These are phyloP conservation scores for Hyalella azteca DNA, from an alignment of 2,888 invertebrate genomes.

Conservation along the genomic window DNA sequence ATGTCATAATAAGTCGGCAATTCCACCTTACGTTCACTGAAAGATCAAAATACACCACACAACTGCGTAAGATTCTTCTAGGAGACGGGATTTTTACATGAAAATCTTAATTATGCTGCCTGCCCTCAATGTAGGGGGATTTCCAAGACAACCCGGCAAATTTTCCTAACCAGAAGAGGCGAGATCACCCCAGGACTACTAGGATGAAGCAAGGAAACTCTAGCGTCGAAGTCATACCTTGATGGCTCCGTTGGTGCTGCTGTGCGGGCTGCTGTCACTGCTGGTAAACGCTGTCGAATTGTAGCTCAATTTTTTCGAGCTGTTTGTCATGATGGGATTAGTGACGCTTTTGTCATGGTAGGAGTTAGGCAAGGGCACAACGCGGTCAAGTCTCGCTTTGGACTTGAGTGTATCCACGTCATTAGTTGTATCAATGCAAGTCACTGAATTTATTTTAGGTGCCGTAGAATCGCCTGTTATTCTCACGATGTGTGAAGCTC, in stretches of 20 bases:
- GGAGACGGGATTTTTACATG: too few relatives aligned
- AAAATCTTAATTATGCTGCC: too few relatives aligned
- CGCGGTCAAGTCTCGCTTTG: neutral
- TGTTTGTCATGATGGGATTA: neutral
- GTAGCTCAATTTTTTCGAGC: neutral
- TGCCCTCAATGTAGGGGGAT: too few relatives aligned
- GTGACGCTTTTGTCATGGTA: neutral
- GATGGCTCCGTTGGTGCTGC: conserved; percentile 8
- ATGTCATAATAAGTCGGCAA: too few relatives aligned
- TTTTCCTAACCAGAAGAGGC: too few relatives aligned
- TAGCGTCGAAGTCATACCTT: neutral
- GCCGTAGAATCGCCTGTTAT: neutral
- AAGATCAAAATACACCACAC: too few relatives aligned
- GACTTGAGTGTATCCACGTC: neutral
- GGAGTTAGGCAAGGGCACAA: neutral
- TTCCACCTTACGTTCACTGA: too few relatives aligned
- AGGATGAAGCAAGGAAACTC: too few relatives aligned
- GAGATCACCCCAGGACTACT: too few relatives aligned
- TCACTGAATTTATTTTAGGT: conserved; percentile 3
- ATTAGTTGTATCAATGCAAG: conserved; percentile 11
- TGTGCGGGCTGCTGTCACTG: conserved; percentile 14
- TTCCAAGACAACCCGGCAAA: too few relatives aligned
- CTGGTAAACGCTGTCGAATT: neutral
- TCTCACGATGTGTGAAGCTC: conserved; percentile 14
- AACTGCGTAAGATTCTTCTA: too few relatives aligned